Evolutionary conservation across 1,140 invertebrate species (phyloP).

Genomic region (Panagrolaimus sp.): DNA sequence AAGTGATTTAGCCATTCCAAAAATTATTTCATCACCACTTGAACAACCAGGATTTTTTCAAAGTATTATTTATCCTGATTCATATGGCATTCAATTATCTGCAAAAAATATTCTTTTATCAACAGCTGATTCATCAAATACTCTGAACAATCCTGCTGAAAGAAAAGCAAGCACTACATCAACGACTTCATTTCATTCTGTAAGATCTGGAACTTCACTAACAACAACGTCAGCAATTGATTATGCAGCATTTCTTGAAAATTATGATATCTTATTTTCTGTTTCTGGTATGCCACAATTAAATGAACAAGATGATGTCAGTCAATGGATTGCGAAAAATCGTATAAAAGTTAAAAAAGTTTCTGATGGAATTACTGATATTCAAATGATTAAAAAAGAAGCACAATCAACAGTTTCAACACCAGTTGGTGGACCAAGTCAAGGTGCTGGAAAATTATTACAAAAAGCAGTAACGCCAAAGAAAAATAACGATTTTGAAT

Average conservation of each 20-base stretch:
- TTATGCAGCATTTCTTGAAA: conserved; percentile 15
- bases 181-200: conserved; percentile 39
- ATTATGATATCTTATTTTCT: conserved; percentile 2
- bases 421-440: not conserved
- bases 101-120: not conserved
- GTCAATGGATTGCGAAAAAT: conserved; percentile 26
- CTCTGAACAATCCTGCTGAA: not conserved
- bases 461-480: not conserved
- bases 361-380: conserved; percentile 12
- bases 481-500: conserved; percentile 9
- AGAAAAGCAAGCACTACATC: not conserved
- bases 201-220: not conserved
- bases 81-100: not conserved
- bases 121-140: not conserved
- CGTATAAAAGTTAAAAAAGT: conserved; percentile 16
- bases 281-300: not conserved
- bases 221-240: not conserved
- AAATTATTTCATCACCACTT: conserved; percentile 13
- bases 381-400: conserved; percentile 20
- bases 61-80: conserved; percentile 25
- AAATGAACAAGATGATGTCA: conserved; percentile 18
- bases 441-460: not conserved
- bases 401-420: not conserved
- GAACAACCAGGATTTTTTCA: conserved; percentile 38
- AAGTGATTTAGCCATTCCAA: conserved; percentile 21